Evolutionary conservation across 2,888 invertebrate species (phyloP), one percentile per base, ranked within the genome.

Genomic region (Diabrotica balteata): DNA sequence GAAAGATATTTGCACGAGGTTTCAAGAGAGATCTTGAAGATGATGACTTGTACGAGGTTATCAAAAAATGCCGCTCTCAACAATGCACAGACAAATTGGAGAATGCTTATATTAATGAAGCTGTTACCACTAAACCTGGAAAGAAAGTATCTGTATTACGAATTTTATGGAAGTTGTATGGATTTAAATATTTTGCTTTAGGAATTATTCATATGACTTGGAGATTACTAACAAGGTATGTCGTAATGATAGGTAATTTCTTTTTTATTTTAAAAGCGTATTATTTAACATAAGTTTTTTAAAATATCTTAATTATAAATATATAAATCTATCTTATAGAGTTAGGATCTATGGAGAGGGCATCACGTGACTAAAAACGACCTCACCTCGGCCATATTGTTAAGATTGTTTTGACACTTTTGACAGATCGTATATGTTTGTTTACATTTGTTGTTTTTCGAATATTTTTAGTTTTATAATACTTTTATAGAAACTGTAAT

Each of bases 1-100:
- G 89, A 61, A 88, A 88, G 71, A 87, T 89, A 7, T 91, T 92
- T 77, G 87, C 87, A 80, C 88, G 87, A 81, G 92, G 91, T 6
- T 75, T 70, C 42, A 87, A 84, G 64, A 86, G 88, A 32, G 90
- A 91, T 74, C 86, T 92, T 54, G 87, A 88, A 75, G 87, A 88
- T 50, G 85, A 86, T 53, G 90, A 90, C 76, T 80, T 90, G n/a
- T 89, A 88, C 76, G 84, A 86, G 74, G 86, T 87, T 53, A 81
- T 88, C n/a, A 82, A 84, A 59, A 83, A 84, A 11, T 86, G 76
- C 17, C 72, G 71, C 52, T 77, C 80, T 8, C 76, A 76, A 68
- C 66, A 61, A 57, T 73, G 75, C 51, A 76, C 76, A 1, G 75
- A 80, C 59, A 69, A 69, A 54, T 63, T 79, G 87, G 81, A 81